Percentiles rank a stretch among this genome's conserved stretches.
Conservation (phyloP, 1,140 invertebrate species). For the Drosophila repleta region DNA sequence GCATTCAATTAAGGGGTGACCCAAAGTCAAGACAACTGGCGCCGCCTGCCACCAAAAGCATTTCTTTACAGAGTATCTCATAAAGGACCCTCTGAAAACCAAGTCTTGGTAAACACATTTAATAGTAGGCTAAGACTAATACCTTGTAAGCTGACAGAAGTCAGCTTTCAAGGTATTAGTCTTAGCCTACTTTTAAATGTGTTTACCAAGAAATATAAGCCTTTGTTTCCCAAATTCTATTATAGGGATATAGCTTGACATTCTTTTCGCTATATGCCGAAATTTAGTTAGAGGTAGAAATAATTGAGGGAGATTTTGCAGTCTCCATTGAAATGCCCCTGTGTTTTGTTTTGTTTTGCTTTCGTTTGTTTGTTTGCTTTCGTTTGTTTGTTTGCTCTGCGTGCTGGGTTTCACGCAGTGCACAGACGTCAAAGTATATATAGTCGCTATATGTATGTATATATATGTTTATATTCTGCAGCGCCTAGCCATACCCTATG, state of each 20-base stretch:
- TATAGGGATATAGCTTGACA: no score
- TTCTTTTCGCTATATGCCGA: no score
- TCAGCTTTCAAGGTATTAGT: background rate
- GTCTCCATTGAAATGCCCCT: background rate
- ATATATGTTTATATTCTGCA: slow-evolving; percentile 36
- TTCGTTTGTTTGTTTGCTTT: slow-evolving; percentile 7
- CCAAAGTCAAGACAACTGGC: background rate
- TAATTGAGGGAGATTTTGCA: no score
- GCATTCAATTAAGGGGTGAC: background rate
- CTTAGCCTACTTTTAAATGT: background rate
- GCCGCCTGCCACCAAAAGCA: no score
- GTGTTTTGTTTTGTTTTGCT: slow-evolving; percentile 5
- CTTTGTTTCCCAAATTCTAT: no score
- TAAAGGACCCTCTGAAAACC: no score
- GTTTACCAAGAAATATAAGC: no score
- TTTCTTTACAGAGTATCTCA: background rate
- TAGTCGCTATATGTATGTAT: background rate
- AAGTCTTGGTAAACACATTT: no score
- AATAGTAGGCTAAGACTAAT: background rate
- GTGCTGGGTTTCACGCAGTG: slow-evolving; percentile 21
- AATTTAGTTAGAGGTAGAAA: no score
- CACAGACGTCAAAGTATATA: slow-evolving; percentile 18
- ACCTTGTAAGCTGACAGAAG: background rate
- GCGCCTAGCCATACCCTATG: slow-evolving; percentile 60
- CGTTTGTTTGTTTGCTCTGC: slow-evolving; percentile 7